These are phyloP conservation scores for Halcyon smyrnensis DNA, from an alignment of 2,797 vertebrate species.

Conservation along the genomic window DNA sequence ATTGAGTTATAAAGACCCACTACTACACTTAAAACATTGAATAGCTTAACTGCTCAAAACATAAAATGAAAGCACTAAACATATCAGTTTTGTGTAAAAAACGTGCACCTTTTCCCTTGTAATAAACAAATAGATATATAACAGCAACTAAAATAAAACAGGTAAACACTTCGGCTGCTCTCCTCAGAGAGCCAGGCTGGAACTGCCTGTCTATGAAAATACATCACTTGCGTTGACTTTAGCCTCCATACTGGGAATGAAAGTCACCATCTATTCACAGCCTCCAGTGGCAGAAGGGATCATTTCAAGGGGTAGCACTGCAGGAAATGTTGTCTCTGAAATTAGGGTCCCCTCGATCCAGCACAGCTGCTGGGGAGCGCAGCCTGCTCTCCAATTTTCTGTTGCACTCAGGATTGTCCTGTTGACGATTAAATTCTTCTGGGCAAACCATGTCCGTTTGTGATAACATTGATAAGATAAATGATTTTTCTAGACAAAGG, in stretches of 20 bases:
- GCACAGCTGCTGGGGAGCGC: background rate
- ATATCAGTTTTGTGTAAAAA: constrained; percentile 49
- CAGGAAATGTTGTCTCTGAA: background rate
- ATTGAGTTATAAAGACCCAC: constrained; percentile 44
- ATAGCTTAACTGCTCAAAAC: constrained; percentile 59
- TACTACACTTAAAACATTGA: constrained; percentile 38
- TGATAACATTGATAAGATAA: constrained; percentile 61
- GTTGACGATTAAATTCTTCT: background rate
- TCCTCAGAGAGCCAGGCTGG: background rate
- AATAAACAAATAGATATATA: constrained; percentile 55
- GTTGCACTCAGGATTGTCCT: background rate
- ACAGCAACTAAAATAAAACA: constrained; percentile 31
- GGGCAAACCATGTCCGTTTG: background rate
- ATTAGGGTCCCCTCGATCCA: background rate
- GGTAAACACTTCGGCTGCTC: background rate
- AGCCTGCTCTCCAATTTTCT: background rate
- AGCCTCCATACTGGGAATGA: rapidly evolving
- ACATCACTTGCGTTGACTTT: background rate
- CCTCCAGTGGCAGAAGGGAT: background rate
- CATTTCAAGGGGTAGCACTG: background rate
- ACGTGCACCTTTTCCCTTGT: background rate
- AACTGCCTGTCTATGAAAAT: background rate
- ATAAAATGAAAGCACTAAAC: constrained; percentile 66
- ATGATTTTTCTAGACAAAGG: constrained; percentile 57
- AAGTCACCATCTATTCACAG: background rate